phyloP scores from a whole-genome alignment of 2,888 invertebrate genomes.

The Sylvicola cinctus region DNA sequence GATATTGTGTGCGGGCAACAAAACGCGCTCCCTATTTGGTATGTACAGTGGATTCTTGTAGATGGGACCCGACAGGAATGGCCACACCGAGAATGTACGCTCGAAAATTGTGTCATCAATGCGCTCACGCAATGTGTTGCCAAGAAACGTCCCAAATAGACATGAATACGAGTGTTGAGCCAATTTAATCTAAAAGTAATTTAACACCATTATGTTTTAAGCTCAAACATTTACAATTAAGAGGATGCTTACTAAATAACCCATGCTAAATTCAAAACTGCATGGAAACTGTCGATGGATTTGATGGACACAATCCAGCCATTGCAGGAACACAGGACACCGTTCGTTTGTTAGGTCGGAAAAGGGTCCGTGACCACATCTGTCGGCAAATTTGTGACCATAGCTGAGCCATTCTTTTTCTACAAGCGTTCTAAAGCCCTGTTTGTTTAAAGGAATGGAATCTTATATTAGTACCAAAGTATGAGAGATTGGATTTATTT shows the following conservation, averaged over 20 bases:
- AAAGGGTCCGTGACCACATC: slow-evolving; percentile 66
- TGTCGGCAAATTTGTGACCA: slow-evolving; percentile 95
- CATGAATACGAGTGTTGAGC: slow-evolving; percentile 91
- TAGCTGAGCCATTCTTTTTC: slow-evolving; percentile 96
- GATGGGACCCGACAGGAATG: slow-evolving; percentile 52
- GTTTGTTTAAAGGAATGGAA: slow-evolving; percentile 25
- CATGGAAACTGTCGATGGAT: slow-evolving; percentile 71
- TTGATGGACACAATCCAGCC: slow-evolving; percentile 94
- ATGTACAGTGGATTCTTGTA: slow-evolving; percentile 76
- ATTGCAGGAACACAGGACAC: slow-evolving; percentile 94
- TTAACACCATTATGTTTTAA: not conserved
- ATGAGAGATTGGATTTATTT: no score
- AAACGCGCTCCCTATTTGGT: slow-evolving; percentile 27
- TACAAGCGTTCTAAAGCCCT: slow-evolving; percentile 75
- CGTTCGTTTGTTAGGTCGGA: slow-evolving; percentile 84
- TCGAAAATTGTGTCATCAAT: slow-evolving; percentile 38
- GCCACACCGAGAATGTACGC: slow-evolving; percentile 72
- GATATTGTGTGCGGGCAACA: slow-evolving; percentile 73
- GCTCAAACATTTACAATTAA: not conserved
- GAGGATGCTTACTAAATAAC: slow-evolving; percentile 49
- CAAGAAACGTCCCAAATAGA: slow-evolving; percentile 91
- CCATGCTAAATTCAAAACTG: slow-evolving; percentile 87
- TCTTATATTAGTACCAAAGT: not conserved
- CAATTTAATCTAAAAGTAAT: slow-evolving; percentile 57
- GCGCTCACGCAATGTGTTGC: slow-evolving; percentile 64